A percentile compares a stretch with the other conserved stretches of the same genome.
Evolutionary conservation across 2,797 vertebrate species (phyloP).

Genomic region (Tolypeutes matacus): DNA sequence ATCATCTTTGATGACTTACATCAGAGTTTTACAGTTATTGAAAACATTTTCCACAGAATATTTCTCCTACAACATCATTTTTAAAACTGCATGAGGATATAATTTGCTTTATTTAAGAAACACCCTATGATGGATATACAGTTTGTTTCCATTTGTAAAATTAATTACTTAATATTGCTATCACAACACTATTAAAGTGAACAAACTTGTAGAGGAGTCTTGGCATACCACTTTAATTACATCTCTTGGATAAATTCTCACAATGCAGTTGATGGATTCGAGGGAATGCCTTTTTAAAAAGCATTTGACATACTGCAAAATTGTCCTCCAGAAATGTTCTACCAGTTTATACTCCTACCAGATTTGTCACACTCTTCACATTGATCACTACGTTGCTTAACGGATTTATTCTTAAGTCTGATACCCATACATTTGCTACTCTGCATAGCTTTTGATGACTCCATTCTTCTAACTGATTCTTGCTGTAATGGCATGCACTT

Average conservation of each 20-base stretch:
- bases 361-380: background rate
- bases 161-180: too few species aligned
- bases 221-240: background rate
- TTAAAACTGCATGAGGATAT: background rate
- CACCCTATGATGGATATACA: background rate
- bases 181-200: too few species aligned
- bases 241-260: background rate
- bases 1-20: too few species aligned
- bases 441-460: background rate
- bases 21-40: too few species aligned
- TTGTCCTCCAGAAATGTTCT: background rate
- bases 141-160: background rate
- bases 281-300: background rate
- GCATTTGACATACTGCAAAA: background rate
- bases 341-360: background rate
- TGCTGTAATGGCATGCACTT: background rate
- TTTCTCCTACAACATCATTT: background rate
- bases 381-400: background rate
- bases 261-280: background rate
- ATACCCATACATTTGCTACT: background rate
- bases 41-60: background rate
- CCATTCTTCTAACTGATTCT: background rate
- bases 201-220: background rate
- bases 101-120: background rate
- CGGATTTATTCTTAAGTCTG: background rate